Conservation (phyloP, 2,113 vertebrate species). For the Bubo scandiacus region DNA sequence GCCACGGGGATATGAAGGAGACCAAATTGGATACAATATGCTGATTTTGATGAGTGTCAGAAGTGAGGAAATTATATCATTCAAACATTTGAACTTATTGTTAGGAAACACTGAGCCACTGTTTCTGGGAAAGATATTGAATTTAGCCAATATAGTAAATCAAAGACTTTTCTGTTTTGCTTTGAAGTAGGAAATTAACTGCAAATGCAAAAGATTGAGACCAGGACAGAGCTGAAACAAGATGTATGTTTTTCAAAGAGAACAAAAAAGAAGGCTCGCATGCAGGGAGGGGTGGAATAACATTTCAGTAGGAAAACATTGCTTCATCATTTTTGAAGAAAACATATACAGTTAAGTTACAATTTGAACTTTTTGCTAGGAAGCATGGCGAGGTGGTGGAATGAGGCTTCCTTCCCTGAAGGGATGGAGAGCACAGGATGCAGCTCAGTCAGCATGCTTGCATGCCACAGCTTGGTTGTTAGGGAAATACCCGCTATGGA, state of each 20-base stretch:
- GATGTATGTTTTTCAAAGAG: not conserved
- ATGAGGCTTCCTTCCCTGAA: not conserved
- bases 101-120: constrained; percentile 12
- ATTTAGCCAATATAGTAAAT: constrained; percentile 13
- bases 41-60: constrained; percentile 41
- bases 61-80: constrained; percentile 51
- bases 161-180: constrained; percentile 16
- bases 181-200: constrained; percentile 39
- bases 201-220: constrained; percentile 23
- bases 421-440: not conserved
- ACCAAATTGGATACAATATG: not conserved
- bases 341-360: not conserved
- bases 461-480: fast-evolving
- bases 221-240: not conserved
- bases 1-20: constrained; percentile 23
- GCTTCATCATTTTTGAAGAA: not conserved
- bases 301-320: not conserved
- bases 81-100: not conserved
- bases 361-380: not conserved
- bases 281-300: not conserved
- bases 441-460: fast-evolving
- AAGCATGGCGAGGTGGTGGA: fast-evolving
- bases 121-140: constrained; percentile 48
- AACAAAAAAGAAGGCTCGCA: not conserved
- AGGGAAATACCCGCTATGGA: not conserved